Evolutionary conservation across 2,113 vertebrate genomes (phyloP).

Genomic region (Macrotus californicus): DNA sequence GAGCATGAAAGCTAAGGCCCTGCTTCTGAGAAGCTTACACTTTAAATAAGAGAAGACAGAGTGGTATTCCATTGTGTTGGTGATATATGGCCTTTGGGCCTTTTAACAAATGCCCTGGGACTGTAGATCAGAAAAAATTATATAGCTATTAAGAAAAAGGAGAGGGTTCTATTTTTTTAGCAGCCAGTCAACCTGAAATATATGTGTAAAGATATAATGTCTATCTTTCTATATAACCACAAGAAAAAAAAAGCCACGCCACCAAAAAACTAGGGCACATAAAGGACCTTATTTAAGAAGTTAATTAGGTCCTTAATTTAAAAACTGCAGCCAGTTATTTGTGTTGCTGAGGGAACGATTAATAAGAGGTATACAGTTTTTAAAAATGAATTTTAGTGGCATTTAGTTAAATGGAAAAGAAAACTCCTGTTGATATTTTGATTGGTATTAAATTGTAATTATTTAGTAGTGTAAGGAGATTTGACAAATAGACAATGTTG

Average conservation of each 20-base stretch:
- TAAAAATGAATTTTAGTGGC: neutral
- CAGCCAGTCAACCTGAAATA: neutral
- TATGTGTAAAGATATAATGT: neutral
- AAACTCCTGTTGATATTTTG: neutral
- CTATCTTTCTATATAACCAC: neutral
- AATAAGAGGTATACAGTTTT: neutral
- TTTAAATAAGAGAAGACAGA: neutral
- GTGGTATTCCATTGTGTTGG: neutral
- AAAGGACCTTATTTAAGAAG: neutral
- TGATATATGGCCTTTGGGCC: neutral
- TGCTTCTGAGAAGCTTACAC: neutral
- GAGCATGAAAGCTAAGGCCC: neutral
- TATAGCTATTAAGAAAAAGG: neutral
- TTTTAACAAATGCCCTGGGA: neutral
- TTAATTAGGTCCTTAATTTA: slow-evolving; percentile 6
- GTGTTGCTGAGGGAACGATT: slow-evolving; percentile 5
- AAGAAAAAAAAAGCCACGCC: neutral
- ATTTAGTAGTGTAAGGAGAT: neutral
- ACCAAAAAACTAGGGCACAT: neutral
- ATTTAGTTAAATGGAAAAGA: neutral
- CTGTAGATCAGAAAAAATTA: neutral
- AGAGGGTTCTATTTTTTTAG: neutral
- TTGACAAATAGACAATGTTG: neutral
- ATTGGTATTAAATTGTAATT: neutral
- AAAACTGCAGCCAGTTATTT: neutral